Evolutionary conservation across 2,888 invertebrate genomes (phyloP).

Genomic region (Agrochola lychnidis): DNA sequence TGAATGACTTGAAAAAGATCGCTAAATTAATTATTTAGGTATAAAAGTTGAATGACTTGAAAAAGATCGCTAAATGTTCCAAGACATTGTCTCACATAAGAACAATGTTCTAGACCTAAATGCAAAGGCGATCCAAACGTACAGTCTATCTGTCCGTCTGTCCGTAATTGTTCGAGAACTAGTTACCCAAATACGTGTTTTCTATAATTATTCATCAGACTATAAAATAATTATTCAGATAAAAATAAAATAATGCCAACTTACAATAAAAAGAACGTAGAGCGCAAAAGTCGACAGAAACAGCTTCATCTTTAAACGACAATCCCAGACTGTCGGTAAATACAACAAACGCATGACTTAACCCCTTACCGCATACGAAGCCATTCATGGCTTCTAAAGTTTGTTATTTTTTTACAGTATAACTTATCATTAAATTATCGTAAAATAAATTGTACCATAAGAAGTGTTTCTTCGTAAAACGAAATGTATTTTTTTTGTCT

Average conservation of each 20-base stretch:
- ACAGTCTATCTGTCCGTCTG: background rate
- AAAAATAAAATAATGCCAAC: constrained; percentile 27
- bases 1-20: background rate
- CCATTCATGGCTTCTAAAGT: too few relatives aligned
- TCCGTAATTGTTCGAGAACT: background rate
- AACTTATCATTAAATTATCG: too few relatives aligned
- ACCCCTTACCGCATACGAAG: too few relatives aligned
- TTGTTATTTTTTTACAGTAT: too few relatives aligned
- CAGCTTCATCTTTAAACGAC: constrained; percentile 56
- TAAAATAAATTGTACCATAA: too few relatives aligned
- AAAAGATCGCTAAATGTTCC: background rate
- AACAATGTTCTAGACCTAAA: background rate
- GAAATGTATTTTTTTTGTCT: too few relatives aligned
- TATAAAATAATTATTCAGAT: background rate
- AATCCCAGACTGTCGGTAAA: constrained; percentile 45
- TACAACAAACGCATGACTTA: constrained; percentile 45
- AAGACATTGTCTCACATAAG: background rate
- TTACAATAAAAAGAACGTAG: constrained; percentile 52
- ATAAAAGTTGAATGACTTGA: background rate
- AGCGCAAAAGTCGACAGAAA: constrained; percentile 36
- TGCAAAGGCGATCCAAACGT: background rate
- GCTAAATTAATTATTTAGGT: background rate
- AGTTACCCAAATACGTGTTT: background rate
- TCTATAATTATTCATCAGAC: background rate
- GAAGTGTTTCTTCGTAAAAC: too few relatives aligned